These are phyloP conservation scores for Synanthedon tipuliformis DNA, from an alignment of 2,888 invertebrate genomes.

Conservation along the genomic window DNA sequence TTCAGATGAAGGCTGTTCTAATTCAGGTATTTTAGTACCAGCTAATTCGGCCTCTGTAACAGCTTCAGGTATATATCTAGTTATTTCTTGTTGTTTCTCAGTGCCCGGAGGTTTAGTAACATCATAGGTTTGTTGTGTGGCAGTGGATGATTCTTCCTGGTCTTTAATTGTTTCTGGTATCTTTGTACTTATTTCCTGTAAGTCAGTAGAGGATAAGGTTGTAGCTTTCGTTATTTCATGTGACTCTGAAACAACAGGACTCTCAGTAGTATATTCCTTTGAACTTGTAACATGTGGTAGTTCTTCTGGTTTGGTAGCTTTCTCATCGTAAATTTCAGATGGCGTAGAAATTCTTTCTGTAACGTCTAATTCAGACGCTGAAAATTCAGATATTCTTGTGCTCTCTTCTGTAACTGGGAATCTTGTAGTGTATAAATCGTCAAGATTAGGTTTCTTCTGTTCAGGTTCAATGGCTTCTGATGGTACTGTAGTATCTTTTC, in stretches of 20 bases:
- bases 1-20: not conserved
- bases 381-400: conserved; percentile 1
- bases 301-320: not conserved
- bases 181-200: conserved; percentile 1
- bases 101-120: not conserved
- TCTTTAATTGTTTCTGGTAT: not conserved
- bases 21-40: not conserved
- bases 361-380: not conserved
- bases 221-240: conserved; percentile 6
- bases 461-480: not conserved
- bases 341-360: not conserved
- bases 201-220: not conserved
- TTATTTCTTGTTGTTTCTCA: not conserved
- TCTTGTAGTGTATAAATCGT: too few species aligned
- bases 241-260: not conserved
- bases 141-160: not conserved
- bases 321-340: not conserved
- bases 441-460: not conserved
- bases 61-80: not conserved
- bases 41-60: not conserved
- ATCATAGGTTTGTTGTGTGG: not conserved
- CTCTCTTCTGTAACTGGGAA: conserved; percentile 4
- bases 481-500: not conserved
- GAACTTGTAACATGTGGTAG: not conserved
- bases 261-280: not conserved